Percentiles rank a stretch among this genome's conserved stretches.
These are phyloP conservation scores for Actinostola sp. DNA, from an alignment of 92 coral and sea anemone species.

Conservation along the genomic window DNA sequence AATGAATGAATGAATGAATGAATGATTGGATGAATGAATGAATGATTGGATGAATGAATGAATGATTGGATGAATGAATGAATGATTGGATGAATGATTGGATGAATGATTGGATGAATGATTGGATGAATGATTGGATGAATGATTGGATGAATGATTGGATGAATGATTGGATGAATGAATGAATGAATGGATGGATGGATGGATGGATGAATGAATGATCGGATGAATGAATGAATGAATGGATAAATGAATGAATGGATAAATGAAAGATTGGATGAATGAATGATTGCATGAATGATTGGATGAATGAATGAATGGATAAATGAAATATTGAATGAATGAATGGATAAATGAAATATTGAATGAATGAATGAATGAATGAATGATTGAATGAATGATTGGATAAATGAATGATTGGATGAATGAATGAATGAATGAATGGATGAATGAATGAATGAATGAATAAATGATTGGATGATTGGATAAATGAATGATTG, in stretches of 20 bases:
- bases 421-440: no score
- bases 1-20: neutral
- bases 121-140: neutral
- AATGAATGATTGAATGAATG: no score
- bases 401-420: no score
- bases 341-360: slow-evolving; percentile 1
- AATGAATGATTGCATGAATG: neutral
- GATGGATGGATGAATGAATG: neutral
- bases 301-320: neutral
- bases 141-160: slow-evolving; percentile 3
- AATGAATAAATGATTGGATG: no score
- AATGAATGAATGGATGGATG: neutral
- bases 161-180: neutral
- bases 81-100: neutral
- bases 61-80: neutral
- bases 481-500: no score
- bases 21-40: slow-evolving; percentile 3
- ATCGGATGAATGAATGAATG: neutral
- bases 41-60: neutral
- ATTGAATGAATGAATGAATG: neutral
- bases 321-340: neutral
- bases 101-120: slow-evolving; percentile 1
- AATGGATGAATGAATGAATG: no score
- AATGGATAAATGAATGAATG: neutral
- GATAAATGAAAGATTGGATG: neutral